phyloP scores from a whole-genome alignment of 2,888 invertebrate species.

The Meteorus colon region DNA sequence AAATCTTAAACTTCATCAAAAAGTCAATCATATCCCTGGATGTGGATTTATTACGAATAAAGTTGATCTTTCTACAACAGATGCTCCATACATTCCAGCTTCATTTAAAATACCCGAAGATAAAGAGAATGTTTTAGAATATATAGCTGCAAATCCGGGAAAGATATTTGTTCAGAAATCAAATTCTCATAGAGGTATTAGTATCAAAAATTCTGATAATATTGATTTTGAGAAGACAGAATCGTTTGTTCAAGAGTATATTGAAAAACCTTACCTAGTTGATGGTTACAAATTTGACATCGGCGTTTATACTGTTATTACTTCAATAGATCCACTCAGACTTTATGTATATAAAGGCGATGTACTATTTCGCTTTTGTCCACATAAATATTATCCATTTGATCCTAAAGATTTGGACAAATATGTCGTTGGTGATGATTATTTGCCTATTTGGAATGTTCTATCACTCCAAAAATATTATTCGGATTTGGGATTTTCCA shows the following conservation, averaged over 20 bases:
- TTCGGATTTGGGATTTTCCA: constrained; percentile 83
- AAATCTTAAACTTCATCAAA: constrained; percentile 82
- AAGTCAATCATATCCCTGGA: constrained; percentile 95
- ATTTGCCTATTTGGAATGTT: constrained; percentile 95
- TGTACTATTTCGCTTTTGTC: constrained; percentile 92
- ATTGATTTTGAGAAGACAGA: constrained; percentile 82
- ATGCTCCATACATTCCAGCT: constrained; percentile 86
- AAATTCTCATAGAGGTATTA: constrained; percentile 92
- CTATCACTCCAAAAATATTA: constrained; percentile 84
- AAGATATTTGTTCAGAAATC: constrained; percentile 92
- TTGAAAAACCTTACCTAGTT: constrained; percentile 90
- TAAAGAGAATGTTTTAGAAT: constrained; percentile 81
- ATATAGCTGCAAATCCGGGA: constrained; percentile 80
- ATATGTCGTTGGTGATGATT: constrained; percentile 96
- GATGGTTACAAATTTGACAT: constrained; percentile 98
- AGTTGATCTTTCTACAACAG: constrained; percentile 87
- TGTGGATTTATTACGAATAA: constrained; percentile 95
- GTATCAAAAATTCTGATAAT: constrained; percentile 81
- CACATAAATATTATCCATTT: constrained; percentile 92
- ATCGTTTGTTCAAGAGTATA: constrained; percentile 93
- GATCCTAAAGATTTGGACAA: constrained; percentile 86
- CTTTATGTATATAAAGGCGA: constrained; percentile 93
- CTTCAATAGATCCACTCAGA: constrained; percentile 91
- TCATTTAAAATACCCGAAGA: constrained; percentile 91
- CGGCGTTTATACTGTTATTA: constrained; percentile 93